Evolutionary conservation across 2,797 vertebrate species (phyloP), one percentile per base, ranked within the genome.

Genomic region (Champsocephalus esox): DNA sequence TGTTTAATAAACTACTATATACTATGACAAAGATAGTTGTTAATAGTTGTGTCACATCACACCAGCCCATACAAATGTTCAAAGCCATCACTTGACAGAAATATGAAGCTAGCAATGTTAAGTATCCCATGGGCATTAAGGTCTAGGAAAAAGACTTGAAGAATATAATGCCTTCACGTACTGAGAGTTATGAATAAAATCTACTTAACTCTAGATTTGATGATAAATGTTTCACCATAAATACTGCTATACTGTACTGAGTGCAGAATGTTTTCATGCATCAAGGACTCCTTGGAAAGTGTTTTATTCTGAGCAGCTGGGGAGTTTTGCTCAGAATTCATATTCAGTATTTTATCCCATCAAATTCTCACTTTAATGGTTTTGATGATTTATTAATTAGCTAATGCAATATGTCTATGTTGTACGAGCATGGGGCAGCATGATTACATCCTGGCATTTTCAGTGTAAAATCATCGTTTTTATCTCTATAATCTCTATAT

Each of bases 311-410:
- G 34, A 38, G 34, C 34, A 54, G 70, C 21, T 24, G 59, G 34
- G 24, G 56, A 62, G 46, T 52, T 46, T 12, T n/a, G 28, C 12
- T 75, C 12, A 48, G 34, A 50, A 14, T 55, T 57, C 57, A 66
- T 50, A 50, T 62, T 38, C 50, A 46, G 11, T 11, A 1, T 70
- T 21, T 24, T 9, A 70, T 54, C 59, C 24, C 12, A 28, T 49
- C 8, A n/a, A 21, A 59, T 65, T 48, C 38, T 60, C 46, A 12
- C 17, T 57, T 28, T 9, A 65, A 55, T 68, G 13, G 11, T 8
- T 41, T 41, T 5, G 6, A 38, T 73, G n/a, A 51, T 44, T 65
- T 28, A 55, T 61, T 6, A 49, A 3, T 51, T 54, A 57, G 4
- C 45, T 16, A 62, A 38, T 46, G 14, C 4, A n/a, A 14, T 62